Base-by-base conservation (phyloP, 2,888 invertebrate species). In the Torymus tubicola region DNA sequence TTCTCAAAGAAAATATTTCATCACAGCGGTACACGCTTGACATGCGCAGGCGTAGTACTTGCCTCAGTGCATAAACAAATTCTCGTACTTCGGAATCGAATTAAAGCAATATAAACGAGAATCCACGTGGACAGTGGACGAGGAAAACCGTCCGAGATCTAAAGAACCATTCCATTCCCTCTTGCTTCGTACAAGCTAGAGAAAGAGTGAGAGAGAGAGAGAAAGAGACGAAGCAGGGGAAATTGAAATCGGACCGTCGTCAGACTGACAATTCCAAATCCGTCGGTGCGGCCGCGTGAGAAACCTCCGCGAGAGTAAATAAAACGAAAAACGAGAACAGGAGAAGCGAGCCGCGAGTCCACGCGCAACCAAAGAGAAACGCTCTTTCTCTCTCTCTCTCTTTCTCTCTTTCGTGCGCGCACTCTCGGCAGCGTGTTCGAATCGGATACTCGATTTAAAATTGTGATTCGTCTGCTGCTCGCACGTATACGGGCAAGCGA, bases 241-340 rank as follows among this genome's bases (percentile, higher is more conserved):
- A 81, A 81, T 81, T 81, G 81, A 79, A 81, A 81, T 81, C 79
- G 76, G 75, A 81, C 75, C 81, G 78, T 69, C 81, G 72, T 72
- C 72, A 72, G 77, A 77, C 70, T 78, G 81, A 81, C 81, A 81
- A 81, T 81, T 78, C 67, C 16, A 68, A 81, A 81, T 78, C 78
- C 73, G 69, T 64, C 65, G 70, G 52, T 53, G 60, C 24, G 50
- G 2, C 60, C 58, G 58, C 50, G 12, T 14, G 60, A 18, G 64
- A 65, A 77, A 77, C 16, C 55, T 72, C 72, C 24, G 50, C 68
- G 63, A 42, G 78, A 58, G 73, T 81, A 81, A 81, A 78, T 81
- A 81, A 78, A 81, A 65, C 50, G 53, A 80, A 74, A 69, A 74
- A 65, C 50, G 53, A 70, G 50, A 73, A 57, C 50, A 42, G 42